A percentile compares a stretch with the other conserved stretches of the same genome.
Conservation (phyloP, 1,140 invertebrate species). For the Parasteatoda tepidariorum region DNA sequence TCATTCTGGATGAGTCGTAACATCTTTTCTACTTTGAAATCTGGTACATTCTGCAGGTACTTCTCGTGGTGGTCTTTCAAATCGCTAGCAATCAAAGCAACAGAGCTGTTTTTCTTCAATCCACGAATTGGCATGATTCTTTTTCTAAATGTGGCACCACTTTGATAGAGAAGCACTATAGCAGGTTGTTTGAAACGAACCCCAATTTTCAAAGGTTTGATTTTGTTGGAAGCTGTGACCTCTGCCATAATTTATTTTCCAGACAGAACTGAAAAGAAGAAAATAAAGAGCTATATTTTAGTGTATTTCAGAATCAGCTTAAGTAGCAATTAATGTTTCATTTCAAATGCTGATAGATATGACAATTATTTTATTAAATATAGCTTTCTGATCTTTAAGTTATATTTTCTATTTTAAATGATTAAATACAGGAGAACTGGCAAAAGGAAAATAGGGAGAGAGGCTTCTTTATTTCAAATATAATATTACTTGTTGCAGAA, state of each 20-base stretch:
- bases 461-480: too few relatives aligned
- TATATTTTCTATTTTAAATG: too few relatives aligned
- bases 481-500: too few relatives aligned
- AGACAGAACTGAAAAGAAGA: too few relatives aligned
- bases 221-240: neutral
- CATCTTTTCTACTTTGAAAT: slow-evolving; percentile 63
- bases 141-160: slow-evolving; percentile 64
- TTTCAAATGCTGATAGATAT: too few relatives aligned
- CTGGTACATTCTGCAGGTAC: slow-evolving; percentile 65
- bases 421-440: too few relatives aligned
- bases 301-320: too few relatives aligned
- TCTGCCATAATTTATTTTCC: neutral
- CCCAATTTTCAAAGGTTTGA: slow-evolving; percentile 63
- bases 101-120: slow-evolving; percentile 66
- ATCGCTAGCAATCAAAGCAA: slow-evolving; percentile 64
- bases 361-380: too few relatives aligned
- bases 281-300: too few relatives aligned
- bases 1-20: slow-evolving; percentile 62
- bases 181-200: slow-evolving; percentile 68
- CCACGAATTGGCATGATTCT: slow-evolving; percentile 68
- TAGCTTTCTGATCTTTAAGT: too few relatives aligned
- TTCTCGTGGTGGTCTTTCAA: slow-evolving; percentile 65
- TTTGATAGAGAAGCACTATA: slow-evolving; percentile 67
- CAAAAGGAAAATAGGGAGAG: too few relatives aligned
- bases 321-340: too few relatives aligned